Evolutionary conservation across 1,140 invertebrate genomes (phyloP).

Genomic region (Drosophila lacertosa): DNA sequence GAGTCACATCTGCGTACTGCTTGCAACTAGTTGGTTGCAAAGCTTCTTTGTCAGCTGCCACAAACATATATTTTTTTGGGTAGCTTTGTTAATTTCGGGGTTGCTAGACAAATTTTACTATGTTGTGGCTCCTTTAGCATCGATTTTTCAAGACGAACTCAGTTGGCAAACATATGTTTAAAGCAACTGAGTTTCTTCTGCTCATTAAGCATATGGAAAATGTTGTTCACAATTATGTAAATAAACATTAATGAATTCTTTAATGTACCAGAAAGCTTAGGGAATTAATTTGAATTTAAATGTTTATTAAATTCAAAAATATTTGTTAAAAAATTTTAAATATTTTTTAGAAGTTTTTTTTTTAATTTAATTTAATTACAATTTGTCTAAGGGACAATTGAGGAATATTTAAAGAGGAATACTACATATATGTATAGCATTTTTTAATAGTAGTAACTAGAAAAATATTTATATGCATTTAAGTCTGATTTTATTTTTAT

Average conservation of each 20-base stretch:
- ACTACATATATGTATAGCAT: too few species aligned
- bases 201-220: neutral
- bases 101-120: conserved; percentile 6
- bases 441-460: too few species aligned
- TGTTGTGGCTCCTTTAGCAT: neutral
- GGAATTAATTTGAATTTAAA: neutral
- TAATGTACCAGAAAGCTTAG: too few species aligned
- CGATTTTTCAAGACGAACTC: conserved; percentile 20
- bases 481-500: too few species aligned
- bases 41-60: neutral
- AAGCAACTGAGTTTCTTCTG: too few species aligned
- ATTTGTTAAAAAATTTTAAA: too few species aligned
- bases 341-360: too few species aligned
- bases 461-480: too few species aligned
- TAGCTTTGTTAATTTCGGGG: conserved; percentile 1
- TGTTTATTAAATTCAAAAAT: too few species aligned
- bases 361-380: too few species aligned
- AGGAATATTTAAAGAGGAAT: too few species aligned
- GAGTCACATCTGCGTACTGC: neutral
- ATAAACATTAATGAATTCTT: neutral
- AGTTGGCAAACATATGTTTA: neutral
- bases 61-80: neutral
- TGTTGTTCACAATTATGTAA: neutral
- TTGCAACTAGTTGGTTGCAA: neutral
- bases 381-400: too few species aligned